Conservation (phyloP, 1,140 invertebrate genomes). For the Bactericera cockerelli region DNA sequence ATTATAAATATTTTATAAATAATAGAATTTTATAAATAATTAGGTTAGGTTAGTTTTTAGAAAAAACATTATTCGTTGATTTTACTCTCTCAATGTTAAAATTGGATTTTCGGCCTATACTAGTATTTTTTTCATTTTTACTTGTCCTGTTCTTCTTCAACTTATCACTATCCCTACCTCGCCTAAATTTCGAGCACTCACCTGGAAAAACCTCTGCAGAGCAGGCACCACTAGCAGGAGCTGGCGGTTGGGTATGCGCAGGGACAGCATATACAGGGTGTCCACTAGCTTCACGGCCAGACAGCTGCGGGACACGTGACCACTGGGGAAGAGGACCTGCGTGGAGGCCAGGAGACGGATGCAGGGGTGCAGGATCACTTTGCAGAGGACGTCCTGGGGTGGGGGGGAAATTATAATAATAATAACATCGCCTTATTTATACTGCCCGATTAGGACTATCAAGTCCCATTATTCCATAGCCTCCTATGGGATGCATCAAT, state of each 20-base stretch:
- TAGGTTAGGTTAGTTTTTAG: no score
- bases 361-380: conserved; percentile 60
- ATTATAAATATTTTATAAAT: no score
- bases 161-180: no score
- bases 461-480: no score
- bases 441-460: no score
- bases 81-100: neutral
- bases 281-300: conserved; percentile 67
- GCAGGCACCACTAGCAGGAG: conserved; percentile 54
- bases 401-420: conserved; percentile 18
- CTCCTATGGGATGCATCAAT: neutral
- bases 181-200: no score
- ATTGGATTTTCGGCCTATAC: no score
- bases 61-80: neutral
- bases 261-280: conserved; percentile 56
- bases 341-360: conserved; percentile 54
- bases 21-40: no score
- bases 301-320: conserved; percentile 48
- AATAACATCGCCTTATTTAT: no score
- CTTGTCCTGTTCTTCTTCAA: conserved; percentile 58
- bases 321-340: conserved; percentile 60
- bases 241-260: conserved; percentile 70
- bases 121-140: neutral
- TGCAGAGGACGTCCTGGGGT: conserved; percentile 48
- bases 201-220: conserved; percentile 64